Percentiles rank a stretch among this genome's conserved stretches.
Evolutionary conservation across 2,113 vertebrate genomes (phyloP).

Genomic region (Blennius ocellaris): DNA sequence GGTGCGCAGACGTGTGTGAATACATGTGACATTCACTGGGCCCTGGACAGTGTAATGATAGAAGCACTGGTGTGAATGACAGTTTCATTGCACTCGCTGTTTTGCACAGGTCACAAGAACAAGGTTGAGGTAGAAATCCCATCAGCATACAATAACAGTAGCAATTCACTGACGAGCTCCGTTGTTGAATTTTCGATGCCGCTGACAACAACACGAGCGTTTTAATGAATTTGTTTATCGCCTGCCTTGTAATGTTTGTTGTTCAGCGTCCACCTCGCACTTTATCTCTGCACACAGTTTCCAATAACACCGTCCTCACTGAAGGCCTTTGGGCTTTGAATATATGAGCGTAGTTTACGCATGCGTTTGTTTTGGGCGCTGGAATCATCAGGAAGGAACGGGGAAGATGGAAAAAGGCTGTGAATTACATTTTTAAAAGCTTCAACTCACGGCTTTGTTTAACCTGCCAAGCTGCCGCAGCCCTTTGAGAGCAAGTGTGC

Average conservation of each 20-base stretch:
- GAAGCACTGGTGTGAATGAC: too few species aligned
- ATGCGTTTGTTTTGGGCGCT: background rate
- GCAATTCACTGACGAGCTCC: background rate
- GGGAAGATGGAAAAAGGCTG: conserved; percentile 16
- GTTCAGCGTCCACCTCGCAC: background rate
- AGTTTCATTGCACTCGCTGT: too few species aligned
- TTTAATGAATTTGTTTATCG: conserved; percentile 2
- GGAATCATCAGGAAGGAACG: conserved; percentile 6
- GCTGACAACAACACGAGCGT: background rate
- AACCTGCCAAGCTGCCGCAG: conserved; percentile 38
- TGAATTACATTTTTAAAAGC: conserved; percentile 21
- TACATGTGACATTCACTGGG: too few species aligned
- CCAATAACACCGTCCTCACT: background rate
- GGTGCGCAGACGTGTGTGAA: too few species aligned
- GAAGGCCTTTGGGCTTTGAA: background rate
- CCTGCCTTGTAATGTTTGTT: conserved; percentile 9
- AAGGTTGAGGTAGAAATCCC: too few species aligned
- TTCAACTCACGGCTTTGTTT: conserved; percentile 36
- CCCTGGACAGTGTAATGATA: too few species aligned
- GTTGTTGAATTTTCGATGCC: conserved; percentile 2
- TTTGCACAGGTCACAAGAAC: too few species aligned
- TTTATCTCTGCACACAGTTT: conserved; percentile 10
- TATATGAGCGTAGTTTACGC: background rate
- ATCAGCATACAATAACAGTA: background rate
- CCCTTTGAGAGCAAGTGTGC: conserved; percentile 30